Conservation (phyloP, 2,113 vertebrate species). For the Hydropotes inermis region DNA sequence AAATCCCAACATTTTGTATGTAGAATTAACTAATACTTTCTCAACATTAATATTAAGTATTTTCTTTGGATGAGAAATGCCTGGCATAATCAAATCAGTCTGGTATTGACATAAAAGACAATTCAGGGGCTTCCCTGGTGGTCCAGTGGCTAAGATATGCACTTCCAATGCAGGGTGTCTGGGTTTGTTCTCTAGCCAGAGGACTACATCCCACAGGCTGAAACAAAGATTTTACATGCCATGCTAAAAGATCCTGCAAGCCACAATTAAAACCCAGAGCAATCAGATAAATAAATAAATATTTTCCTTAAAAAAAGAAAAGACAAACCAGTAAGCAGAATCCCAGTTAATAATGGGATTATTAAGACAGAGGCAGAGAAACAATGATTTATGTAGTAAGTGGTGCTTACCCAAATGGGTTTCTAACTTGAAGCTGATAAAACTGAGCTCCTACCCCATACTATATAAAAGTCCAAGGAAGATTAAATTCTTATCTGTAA, state of each 20-base stretch:
- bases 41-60: not conserved
- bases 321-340: not conserved
- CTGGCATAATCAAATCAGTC: not conserved
- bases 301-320: not conserved
- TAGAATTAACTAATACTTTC: not conserved
- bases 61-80: not conserved
- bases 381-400: not conserved
- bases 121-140: not conserved
- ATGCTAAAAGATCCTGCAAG: not conserved
- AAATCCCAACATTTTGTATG: not conserved
- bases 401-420: not conserved
- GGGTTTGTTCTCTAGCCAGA: not conserved
- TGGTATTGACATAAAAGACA: not conserved
- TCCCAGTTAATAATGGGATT: not conserved
- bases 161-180: not conserved
- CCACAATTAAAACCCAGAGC: not conserved
- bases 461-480: not conserved
- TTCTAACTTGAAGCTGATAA: not conserved
- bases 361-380: not conserved
- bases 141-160: not conserved
- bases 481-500: not conserved
- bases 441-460: not conserved
- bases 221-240: not conserved
- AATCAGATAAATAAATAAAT: not conserved
- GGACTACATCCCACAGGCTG: not conserved